phyloP scores from a whole-genome alignment of 2,797 vertebrate genomes.

The Acanthopagrus latus region DNA sequence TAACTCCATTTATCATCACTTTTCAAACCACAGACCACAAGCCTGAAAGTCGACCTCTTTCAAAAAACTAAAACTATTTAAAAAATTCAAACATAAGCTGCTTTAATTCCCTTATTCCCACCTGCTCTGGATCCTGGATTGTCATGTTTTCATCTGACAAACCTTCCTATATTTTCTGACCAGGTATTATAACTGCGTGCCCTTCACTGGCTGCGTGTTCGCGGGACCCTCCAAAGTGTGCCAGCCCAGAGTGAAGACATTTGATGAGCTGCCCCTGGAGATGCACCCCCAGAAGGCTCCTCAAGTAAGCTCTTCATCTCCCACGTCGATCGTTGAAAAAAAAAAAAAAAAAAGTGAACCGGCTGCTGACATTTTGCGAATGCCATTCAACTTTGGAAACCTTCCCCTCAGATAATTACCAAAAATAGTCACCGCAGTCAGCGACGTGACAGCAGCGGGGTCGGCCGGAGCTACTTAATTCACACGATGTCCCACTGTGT shows the following conservation, averaged over 20 bases:
- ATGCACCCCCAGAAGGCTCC: conserved; percentile 89
- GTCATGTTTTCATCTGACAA: neutral
- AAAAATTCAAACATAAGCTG: neutral
- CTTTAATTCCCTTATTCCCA: neutral
- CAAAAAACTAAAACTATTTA: neutral
- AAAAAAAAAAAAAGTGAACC: neutral
- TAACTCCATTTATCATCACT: neutral
- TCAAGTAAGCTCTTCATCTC: conserved; percentile 84
- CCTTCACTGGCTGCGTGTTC: conserved; percentile 91
- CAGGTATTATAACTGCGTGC: conserved; percentile 98
- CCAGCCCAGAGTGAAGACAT: conserved; percentile 93
- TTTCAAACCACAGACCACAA: neutral
- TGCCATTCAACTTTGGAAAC: neutral
- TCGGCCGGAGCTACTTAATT: conserved; percentile 4
- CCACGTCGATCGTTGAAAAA: conserved; percentile 9
- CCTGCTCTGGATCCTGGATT: neutral
- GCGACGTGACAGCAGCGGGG: neutral
- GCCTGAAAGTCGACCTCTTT: neutral
- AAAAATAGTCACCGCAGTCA: neutral
- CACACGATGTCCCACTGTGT: conserved; percentile 44
- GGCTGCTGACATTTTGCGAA: conserved; percentile 44
- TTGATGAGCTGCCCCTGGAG: conserved; percentile 94
- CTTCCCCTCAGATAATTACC: conserved; percentile 17
- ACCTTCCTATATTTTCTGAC: neutral
- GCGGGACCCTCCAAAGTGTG: conserved; percentile 88